Evolutionary conservation across 2,113 vertebrate genomes (phyloP), one percentile per base, ranked within the genome.

Genomic region (Alosa alosa): DNA sequence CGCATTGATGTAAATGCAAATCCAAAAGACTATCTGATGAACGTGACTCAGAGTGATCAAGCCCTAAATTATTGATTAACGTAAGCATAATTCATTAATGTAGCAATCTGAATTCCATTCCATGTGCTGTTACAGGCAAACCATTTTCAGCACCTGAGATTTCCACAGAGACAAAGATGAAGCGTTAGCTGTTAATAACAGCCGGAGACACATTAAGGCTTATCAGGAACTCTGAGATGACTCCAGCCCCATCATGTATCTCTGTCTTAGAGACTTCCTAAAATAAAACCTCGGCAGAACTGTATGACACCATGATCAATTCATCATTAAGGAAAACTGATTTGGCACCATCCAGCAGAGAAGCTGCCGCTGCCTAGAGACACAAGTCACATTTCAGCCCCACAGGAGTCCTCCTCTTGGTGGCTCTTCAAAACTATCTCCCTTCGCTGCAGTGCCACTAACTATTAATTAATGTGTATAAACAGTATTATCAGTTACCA

Each of bases 31-130:
- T 78, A 0, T 78, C 31, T 78, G 72, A 78, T 78, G 72, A 78
- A 78, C 5, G 36, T 78, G 72, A 78, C 72, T 78, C 36, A 1
- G n/a, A 78, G 72, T 39, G 72, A 39, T 78, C 72, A 78, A 1
- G 72, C 10, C 41, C 31, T 78, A 5, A 78, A 78, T 78, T 78
- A 78, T 78, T 78, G 11, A 78, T 78, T 78, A 78, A 36, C 18
- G 25, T 78, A 31, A 78, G 72, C 72, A 39, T 78, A 78, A 78
- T 78, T 41, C 39, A 78, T 78, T 39, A 78, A 39, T 78, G 31
- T 13, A 15, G 72, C 72, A 36, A 78, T 78, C 72, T 39, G 36
- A 78, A 78, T 78, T 78, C 72, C 39, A 78, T 11, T 39, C 72
- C 10, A 36, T 39, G 72, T 39, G 3, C 36, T 4, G 31, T 39